phyloP scores from a whole-genome alignment of 1,140 invertebrate species.

The Eciton burchellii region DNA sequence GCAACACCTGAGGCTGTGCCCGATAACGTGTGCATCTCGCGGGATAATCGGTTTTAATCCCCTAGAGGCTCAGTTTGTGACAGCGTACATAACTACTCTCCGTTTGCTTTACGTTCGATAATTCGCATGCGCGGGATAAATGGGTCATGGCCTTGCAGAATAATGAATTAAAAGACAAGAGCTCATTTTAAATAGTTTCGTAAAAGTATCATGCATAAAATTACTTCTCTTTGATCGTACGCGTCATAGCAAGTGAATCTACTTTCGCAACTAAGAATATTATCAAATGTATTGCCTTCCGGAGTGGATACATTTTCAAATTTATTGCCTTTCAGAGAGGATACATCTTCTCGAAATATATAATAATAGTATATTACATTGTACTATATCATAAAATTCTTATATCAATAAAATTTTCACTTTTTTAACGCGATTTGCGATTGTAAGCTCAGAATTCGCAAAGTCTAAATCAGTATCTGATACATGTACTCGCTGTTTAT shows the following conservation, averaged over 20 bases:
- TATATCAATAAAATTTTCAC: too few species aligned
- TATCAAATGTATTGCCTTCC: too few species aligned
- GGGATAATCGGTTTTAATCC: conserved; percentile 54
- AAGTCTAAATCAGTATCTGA: too few species aligned
- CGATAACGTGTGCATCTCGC: conserved; percentile 52
- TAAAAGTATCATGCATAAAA: conserved; percentile 20
- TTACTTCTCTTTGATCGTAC: background rate
- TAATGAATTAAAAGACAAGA: conserved; percentile 13
- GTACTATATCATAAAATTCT: background rate
- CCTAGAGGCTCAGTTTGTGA: conserved; percentile 32
- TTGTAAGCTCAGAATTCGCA: too few species aligned
- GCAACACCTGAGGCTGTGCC: conserved; percentile 57
- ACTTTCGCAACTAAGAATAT: too few species aligned
- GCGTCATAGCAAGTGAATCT: too few species aligned
- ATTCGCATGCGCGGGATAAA: conserved; percentile 37
- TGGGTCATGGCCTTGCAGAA: conserved; percentile 26
- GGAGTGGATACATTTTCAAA: background rate
- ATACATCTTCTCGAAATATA: conserved; percentile 14
- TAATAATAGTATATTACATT: conserved; percentile 11
- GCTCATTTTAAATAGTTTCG: background rate
- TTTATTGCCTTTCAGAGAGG: background rate
- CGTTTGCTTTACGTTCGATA: conserved; percentile 30
- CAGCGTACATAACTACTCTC: conserved; percentile 29
- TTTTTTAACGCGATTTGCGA: too few species aligned
- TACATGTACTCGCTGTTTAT: too few species aligned